Evolutionary conservation across 2,888 invertebrate species (phyloP), one percentile per base, ranked within the genome.

Genomic region (Epinotia ramella): DNA sequence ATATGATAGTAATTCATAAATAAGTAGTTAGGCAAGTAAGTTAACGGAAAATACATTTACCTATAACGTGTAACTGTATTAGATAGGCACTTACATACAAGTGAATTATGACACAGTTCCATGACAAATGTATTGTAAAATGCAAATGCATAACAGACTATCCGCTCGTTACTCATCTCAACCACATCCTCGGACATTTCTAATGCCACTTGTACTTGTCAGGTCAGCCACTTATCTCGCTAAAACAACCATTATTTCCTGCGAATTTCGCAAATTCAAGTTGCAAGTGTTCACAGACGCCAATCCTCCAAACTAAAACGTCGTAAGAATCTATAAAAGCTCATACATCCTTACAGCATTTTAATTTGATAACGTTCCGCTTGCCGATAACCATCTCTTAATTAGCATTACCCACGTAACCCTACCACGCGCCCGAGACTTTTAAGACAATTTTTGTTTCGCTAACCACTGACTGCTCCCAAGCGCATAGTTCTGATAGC

Each of bases 341-440:
- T 40, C 60, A 28, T 69, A 60, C 24, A 60, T 11, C 24, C 9
- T 24, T 68, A 69, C n/a, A 46, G 11, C 59, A 44, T 69, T 60
- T 24, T 28, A 44, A 44, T 44, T 6, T 44, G 40, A 68, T 60
- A 46, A 44, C 18, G 40, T 11, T 63, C 71, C 72, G 72, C 69
- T 62, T 70, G 69, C 65, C 79, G 80, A 81, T 84, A 83, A 85
- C 84, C 84, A 86, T 84, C 82, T 83, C 81, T 86, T 86, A 85
- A 87, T 87, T 84, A 85, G 84, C 82, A 83, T 81, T 82, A 75
- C 70, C 65, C 63, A 73, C 65, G 20, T 44, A 28, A 60, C 59
- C 77, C 82, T 82, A 80, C 80, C 82, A 81, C 81, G 81, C 80
- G 76, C 75, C 72, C 72, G 33, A 68, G 59, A 73, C n/a, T 71